Base-by-base conservation (phyloP, 2,113 vertebrate genomes). In the Vulpes vulpes region DNA sequence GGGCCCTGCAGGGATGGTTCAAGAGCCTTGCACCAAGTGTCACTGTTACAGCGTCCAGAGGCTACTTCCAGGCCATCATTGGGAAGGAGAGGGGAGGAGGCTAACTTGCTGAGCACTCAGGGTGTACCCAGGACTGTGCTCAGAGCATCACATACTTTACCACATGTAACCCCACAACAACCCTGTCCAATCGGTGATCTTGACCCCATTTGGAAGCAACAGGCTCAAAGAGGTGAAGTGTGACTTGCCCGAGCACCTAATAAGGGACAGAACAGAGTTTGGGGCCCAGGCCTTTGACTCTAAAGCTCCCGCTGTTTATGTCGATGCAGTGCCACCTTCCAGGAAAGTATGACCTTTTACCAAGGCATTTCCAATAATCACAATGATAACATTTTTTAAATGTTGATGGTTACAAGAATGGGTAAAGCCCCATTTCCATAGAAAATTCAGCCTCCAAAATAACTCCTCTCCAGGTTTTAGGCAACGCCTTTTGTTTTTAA, bases 391-490 rank as follows among this genome's bases (percentile, higher is more conserved):
- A 12, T 65, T 76, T 90, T 81, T 53, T 25, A 76, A 69, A 19
- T 96, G 30, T 12, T 57, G 17, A 27, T 94, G 90, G 51, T 22
- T 94, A 43, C 51, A 64, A 74, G 87, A 16, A 93, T 16, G 11
- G 64, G 17, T 59, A 94, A 80, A 84, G 43, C 5, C 91, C 43
- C 27, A 76, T n/a, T 88, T 92, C 62, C 38, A 49, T 65, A 71
- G 78, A 81, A 92, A 96, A 83, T 27, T 78, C 38, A n/a, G 16
- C 55, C 65, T 74, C 62, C n/a, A 51, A 51, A 73, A 73, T 94
- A 87, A 94, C 38, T 91, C 59, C 43, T 43, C 43, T 43, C 43
- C 49, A 86, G 51, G 69, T 83, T 85, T 57, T 60, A 67, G 95
- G 22, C 43, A 80, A 60, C 17, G 64, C 43, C 51, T 95, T 91